Base-by-base conservation (phyloP, 2,113 vertebrate genomes). In the Oreochromis niloticus region DNA sequence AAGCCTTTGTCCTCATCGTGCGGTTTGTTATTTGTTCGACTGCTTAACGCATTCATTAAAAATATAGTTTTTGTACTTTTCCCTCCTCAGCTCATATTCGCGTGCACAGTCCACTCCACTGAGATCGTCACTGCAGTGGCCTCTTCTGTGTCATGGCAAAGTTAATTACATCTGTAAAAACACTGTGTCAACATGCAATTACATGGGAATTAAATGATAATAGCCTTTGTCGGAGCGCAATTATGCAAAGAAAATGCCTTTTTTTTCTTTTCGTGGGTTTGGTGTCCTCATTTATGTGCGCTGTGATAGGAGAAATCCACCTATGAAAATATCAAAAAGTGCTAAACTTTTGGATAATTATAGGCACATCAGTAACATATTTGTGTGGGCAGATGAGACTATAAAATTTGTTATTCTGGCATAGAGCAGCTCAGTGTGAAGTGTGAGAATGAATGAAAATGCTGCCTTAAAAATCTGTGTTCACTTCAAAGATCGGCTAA, bases 381-480 rank as follows among this genome's bases (percentile, higher is more conserved):
- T 91, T 93, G 95, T 93, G 93, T 94, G 92, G 93, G 93, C 86
- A 94, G 93, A 93, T 90, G 78, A 95, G 85, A 94, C 92, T 87
- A 92, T 90, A 91, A 93, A 78, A 91, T 92, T 50, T 89, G 91
- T 89, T 90, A 82, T 92, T 91, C 88, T 93, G 92, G 88, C 91
- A 91, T 83, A 86, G 92, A 78, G 90, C 88, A 91, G 90, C 80
- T 89, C 59, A 82, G 83, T 83, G 85, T 90, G 88, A 90, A 92
- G 82, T 87, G 85, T 91, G 85, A 87, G 88, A 87, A 92, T 90
- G 82, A 93, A 91, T 88, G 82, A 59, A 86, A 92, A 90, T 73
- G 71, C 41, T 83, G 46, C 87, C 57, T 90, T 16, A 86, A 88
- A 93, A 90, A 91, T 73, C 43, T 91, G 54, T 83, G 66, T 83